Evolutionary conservation across 2,888 invertebrate genomes (phyloP).

Genomic region (Acleris sparsana): DNA sequence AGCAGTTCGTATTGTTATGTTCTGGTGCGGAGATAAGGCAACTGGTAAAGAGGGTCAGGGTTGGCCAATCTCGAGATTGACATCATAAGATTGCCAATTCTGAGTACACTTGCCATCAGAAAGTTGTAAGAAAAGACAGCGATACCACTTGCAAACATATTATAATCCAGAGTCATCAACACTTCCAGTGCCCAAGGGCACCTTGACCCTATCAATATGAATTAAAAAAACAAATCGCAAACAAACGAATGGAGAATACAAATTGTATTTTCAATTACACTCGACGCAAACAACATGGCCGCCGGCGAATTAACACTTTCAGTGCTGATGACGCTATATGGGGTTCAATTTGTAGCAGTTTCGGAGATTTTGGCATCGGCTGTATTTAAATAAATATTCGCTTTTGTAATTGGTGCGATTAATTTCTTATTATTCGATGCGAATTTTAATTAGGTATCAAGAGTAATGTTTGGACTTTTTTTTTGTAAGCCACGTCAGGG

Average conservation of each 20-base stretch:
- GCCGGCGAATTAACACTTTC: conserved; percentile 15
- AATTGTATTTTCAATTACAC: conserved; percentile 37
- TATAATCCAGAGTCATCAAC: not conserved
- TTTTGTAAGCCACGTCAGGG: not conserved
- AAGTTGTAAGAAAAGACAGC: no score
- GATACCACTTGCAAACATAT: not conserved
- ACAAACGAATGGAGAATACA: conserved; percentile 33
- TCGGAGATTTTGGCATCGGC: no score
- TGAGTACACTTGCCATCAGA: no score
- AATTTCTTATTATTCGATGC: conserved; percentile 33
- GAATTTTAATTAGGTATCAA: conserved; percentile 32
- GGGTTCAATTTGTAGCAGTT: no score
- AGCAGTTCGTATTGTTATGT: no score
- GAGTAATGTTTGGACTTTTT: not conserved
- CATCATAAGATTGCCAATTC: no score
- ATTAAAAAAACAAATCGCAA: conserved; percentile 35
- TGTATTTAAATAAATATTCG: conserved; percentile 32
- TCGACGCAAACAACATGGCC: conserved; percentile 26
- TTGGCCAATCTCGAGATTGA: no score
- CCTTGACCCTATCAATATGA: conserved; percentile 35
- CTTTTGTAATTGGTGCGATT: conserved; percentile 35
- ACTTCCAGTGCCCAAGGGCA: conserved; percentile 16
- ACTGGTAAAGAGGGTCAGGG: no score
- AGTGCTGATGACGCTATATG: no score
- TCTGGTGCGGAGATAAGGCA: no score